Percentiles rank a stretch among this genome's conserved stretches.
Conservation (phyloP, 2,797 vertebrate species). For the Lindbergichthys nudifrons region DNA sequence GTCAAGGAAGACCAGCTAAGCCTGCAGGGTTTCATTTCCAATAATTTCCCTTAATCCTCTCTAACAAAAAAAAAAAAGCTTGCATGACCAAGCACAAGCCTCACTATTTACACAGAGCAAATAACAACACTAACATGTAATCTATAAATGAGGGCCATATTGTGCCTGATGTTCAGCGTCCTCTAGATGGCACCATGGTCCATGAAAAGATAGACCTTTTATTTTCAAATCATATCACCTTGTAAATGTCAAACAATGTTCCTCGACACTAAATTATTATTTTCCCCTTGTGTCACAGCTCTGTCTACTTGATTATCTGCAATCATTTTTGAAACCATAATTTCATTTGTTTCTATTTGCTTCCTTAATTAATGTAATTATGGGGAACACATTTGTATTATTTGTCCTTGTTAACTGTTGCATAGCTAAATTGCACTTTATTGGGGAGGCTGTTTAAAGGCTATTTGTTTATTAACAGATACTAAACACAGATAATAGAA, state of each 20-base stretch:
- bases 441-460: constrained; percentile 9
- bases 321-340: constrained; percentile 62
- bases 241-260: constrained; percentile 72
- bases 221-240: constrained; percentile 63
- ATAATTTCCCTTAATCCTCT: neutral
- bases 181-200: constrained; percentile 86
- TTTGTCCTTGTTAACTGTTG: too few relatives aligned
- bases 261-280: constrained; percentile 67
- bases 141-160: neutral
- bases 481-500: too few relatives aligned
- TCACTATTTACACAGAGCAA: constrained; percentile 16
- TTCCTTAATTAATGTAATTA: constrained; percentile 63
- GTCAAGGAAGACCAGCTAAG: constrained; percentile 7
- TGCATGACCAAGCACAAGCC: neutral
- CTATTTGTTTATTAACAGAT: constrained; percentile 20
- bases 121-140: neutral
- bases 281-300: constrained; percentile 69
- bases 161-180: constrained; percentile 24
- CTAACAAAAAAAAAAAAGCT: neutral
- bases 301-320: constrained; percentile 61
- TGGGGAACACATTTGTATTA: constrained; percentile 57
- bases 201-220: constrained; percentile 72
- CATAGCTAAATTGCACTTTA: constrained; percentile 39
- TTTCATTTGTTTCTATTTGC: constrained; percentile 65
- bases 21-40: constrained; percentile 6